These are phyloP conservation scores for Chalcis sispes DNA, from an alignment of 2,888 invertebrate species.

Conservation along the genomic window DNA sequence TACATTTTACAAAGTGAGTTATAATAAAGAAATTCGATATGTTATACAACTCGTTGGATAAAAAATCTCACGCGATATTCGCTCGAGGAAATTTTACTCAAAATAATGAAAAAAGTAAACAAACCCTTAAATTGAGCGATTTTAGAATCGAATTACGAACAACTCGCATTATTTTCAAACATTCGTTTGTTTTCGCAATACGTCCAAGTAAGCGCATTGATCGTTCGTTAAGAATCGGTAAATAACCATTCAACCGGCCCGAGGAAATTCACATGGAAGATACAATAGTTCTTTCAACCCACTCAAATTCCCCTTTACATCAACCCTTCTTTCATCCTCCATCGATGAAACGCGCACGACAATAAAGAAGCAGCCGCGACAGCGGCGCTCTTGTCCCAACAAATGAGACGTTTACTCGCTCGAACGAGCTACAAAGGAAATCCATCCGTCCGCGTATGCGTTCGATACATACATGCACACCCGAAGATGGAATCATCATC, in stretches of 20 bases:
- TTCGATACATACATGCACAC: background rate
- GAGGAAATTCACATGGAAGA: slow-evolving; percentile 18
- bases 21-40: background rate
- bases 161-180: slow-evolving; percentile 28
- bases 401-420: background rate
- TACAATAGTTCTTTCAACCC: slow-evolving; percentile 42
- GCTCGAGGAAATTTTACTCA: no score
- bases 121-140: background rate
- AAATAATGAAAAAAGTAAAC: slow-evolving; percentile 19
- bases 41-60: background rate
- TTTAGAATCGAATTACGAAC: slow-evolving; percentile 26
- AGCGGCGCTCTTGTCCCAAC: background rate
- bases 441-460: background rate
- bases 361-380: slow-evolving; percentile 15
- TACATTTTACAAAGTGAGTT: background rate
- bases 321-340: slow-evolving; percentile 39
- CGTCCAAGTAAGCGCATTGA: slow-evolving; percentile 21
- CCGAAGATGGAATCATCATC: slow-evolving; percentile 11
- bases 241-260: slow-evolving; percentile 12
- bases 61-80: no score
- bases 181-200: slow-evolving; percentile 30
- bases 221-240: slow-evolving; percentile 40
- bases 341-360: background rate
- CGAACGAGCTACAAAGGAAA: slow-evolving; percentile 25
- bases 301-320: slow-evolving; percentile 41